Conservation (phyloP, 2,113 vertebrate genomes). For the Parotia lawesii region DNA sequence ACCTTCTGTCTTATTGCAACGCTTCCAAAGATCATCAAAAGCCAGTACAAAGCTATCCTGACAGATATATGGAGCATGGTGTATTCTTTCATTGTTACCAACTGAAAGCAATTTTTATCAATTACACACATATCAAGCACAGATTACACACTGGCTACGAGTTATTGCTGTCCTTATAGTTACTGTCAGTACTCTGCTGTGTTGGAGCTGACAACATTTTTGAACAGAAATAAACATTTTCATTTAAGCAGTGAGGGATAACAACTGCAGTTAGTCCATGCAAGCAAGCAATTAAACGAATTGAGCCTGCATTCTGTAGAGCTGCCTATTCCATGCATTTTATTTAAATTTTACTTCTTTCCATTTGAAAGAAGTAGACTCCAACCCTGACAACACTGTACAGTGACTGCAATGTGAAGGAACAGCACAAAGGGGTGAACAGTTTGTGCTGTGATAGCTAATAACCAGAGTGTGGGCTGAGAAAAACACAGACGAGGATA, state of each 20-base stretch:
- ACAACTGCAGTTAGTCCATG: neutral
- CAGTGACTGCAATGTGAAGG: neutral
- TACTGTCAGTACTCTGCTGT: neutral
- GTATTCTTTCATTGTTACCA: constrained; percentile 31
- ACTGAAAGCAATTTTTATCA: constrained; percentile 41
- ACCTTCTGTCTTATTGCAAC: constrained; percentile 31
- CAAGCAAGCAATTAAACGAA: neutral
- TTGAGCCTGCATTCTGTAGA: neutral
- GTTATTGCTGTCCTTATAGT: neutral
- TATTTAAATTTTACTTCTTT: neutral
- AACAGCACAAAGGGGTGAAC: neutral
- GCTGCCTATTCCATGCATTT: constrained; percentile 4
- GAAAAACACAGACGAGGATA: neutral
- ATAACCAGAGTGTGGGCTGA: neutral
- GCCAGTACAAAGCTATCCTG: neutral
- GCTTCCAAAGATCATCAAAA: constrained; percentile 14
- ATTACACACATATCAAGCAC: constrained; percentile 19
- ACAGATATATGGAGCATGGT: constrained; percentile 32
- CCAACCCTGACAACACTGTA: neutral
- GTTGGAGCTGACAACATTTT: neutral
- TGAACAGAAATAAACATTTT: constrained; percentile 11
- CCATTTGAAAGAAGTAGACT: neutral
- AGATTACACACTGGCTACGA: neutral
- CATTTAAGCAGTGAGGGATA: constrained; percentile 2
- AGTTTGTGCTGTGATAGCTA: neutral